Evolutionary conservation across 2,797 vertebrate species (phyloP), one percentile per base, ranked within the genome.

Genomic region (Gallinago stenura): DNA sequence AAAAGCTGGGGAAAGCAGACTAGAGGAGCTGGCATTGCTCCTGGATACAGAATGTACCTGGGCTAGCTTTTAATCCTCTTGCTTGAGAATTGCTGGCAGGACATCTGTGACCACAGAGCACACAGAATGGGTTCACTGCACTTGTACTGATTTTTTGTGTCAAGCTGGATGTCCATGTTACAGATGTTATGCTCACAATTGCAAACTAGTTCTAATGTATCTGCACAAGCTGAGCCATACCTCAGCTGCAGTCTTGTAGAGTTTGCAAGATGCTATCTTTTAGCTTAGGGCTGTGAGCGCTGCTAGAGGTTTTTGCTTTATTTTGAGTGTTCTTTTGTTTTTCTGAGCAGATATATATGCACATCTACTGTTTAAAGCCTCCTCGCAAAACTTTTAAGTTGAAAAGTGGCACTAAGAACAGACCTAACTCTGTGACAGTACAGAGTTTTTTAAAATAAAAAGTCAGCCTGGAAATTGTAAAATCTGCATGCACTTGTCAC

Each of bases 121-220:
- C 37, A 46, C 22, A 43, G 39, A 78, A 39, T n/a, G 2, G 4
- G 1, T n/a, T 68, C 78, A 46, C 10, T 13, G 8, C 24, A 31
- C 28, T 71, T 68, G 22, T 14, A 10, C 18, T 15, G n/a, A 35
- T 10, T 71, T 62, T 83, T 35, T 57, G 13, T 18, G 61, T 37
- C 41, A 58, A 62, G n/a, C 6, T 58, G 7, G 37, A 61, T 4
- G 9, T 50, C 51, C 14, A 5, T 0, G 0, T 39, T 58, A 69
- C 11, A 58, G n/a, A 54, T 69, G 24, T 51, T 39, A 46, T 0
- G 1, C 7, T 77, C 5, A 6, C 14, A 81, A 41, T 24, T 69
- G 10, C 50, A 87, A 57, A 57, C 28, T 35, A 31, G 3, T 48
- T 84, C 60, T 62, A 77, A 53, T 57, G 35, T 16, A 80, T 7